Conservation (phyloP, 2,888 invertebrate genomes). For the Spodoptera exigua region DNA sequence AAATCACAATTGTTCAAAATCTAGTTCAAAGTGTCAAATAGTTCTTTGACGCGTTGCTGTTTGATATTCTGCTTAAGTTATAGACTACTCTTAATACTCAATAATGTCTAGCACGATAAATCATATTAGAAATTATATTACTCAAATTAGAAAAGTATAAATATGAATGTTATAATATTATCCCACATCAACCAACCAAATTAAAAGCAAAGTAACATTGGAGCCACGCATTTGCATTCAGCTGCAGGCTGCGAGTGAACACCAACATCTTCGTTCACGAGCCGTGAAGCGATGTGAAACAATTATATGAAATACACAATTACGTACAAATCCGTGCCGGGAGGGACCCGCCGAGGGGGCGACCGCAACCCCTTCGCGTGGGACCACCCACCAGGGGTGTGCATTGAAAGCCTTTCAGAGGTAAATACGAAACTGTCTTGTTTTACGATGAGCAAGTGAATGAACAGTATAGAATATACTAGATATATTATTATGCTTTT, state of each 20-base stretch:
- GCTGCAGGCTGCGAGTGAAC: slow-evolving; percentile 20
- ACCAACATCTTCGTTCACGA: slow-evolving; percentile 38
- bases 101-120: no score
- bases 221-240: slow-evolving; percentile 26
- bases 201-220: background rate
- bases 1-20: no score
- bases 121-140: no score
- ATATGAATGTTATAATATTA: no score
- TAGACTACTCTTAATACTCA: no score
- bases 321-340: slow-evolving; percentile 64
- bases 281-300: slow-evolving; percentile 66
- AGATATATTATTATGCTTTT: no score
- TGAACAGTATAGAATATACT: no score
- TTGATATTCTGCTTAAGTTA: no score
- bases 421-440: slow-evolving; percentile 3
- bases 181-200: no score
- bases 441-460: background rate
- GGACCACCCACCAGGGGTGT: slow-evolving; percentile 55
- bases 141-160: no score
- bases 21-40: no score
- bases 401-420: slow-evolving; percentile 19
- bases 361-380: slow-evolving; percentile 59
- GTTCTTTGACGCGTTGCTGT: no score
- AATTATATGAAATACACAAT: slow-evolving; percentile 67
- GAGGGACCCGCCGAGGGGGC: slow-evolving; percentile 41